Conservation (phyloP, 2,113 vertebrate genomes). For the Ictalurus furcatus region DNA sequence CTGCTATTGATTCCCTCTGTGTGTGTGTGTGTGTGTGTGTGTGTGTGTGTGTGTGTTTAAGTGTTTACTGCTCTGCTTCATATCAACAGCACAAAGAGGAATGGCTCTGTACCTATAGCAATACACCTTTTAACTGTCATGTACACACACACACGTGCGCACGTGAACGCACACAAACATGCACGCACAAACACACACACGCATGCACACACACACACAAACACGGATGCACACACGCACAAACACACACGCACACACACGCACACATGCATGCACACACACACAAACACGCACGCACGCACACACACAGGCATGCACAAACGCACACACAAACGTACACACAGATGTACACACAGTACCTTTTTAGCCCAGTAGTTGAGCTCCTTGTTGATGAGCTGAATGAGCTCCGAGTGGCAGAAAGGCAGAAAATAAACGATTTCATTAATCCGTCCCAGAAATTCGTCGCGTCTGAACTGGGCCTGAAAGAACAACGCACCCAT, state of each 20-base stretch:
- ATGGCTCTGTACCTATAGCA: background rate
- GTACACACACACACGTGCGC: too few relatives aligned
- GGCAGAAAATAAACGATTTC: constrained; percentile 97
- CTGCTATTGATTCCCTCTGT: constrained; percentile 66
- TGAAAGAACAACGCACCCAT: constrained; percentile 51
- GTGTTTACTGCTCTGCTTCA: constrained; percentile 8
- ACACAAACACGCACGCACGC: too few relatives aligned
- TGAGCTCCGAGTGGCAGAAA: constrained; percentile 91
- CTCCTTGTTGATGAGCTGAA: constrained; percentile 92
- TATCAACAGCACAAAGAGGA: constrained; percentile 14
- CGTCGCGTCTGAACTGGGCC: constrained; percentile 93
- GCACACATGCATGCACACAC: constrained; percentile 9
- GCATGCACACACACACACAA: background rate
- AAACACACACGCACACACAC: too few relatives aligned
- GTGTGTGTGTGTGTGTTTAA: constrained; percentile 17
- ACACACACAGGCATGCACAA: background rate
- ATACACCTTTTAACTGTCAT: background rate
- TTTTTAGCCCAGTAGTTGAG: constrained; percentile 96
- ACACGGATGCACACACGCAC: constrained; percentile 9
- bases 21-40: constrained; percentile 17
- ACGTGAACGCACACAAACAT: too few relatives aligned
- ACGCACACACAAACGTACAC: background rate
- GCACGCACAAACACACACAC: too few relatives aligned
- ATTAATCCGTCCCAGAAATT: constrained; percentile 95
- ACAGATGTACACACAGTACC: constrained; percentile 61